Base-by-base conservation (phyloP, 2,113 vertebrate species). In the Tretioscincus oriximinensis region DNA sequence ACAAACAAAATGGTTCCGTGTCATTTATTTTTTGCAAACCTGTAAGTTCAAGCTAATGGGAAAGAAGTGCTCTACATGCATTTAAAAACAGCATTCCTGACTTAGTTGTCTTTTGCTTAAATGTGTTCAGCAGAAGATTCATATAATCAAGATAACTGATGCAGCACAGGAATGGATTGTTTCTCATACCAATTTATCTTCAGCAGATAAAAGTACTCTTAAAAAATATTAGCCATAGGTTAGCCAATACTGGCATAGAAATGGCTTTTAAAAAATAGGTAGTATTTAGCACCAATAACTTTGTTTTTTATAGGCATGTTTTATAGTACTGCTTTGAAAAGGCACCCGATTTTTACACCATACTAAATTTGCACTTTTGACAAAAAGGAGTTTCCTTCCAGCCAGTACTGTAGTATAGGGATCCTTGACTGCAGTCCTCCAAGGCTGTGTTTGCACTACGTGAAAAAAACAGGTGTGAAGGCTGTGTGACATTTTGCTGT, bases 291-390 rank as follows among this genome's bases (percentile, higher is more conserved):
- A 60, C 20, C 11, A 22, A 61, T 73, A 24, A 11, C 9, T 75
- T 12, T 3, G 24, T 45, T 76, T 63, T 41, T 12, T 41, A 45
- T 7, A 58, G 14, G 18, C 1, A 5, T 26, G 3, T 63, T 79
- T 80, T 82, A 87, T 88, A 83, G 84, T 90, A 84, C 90, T 82
- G 86, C 78, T 86, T 1, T 81, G 31, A 82, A 69, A 83, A 66
- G 24, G 87, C 73, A 64, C 35, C 71, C 77, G 72, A 84, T 84
- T 82, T 14, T 90, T 88, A 29, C 65, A 93, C 73, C 90, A 79
- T 82, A 31, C 85, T 0, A 66, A 87, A 89, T 81, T 89, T 82
- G 83, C 10, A 63, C 77, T 87, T 21, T 84, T 87, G 84, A 86
- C 86, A 89, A 87, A n/a, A 81, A 28, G 70, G 45, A 20, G 77